These are phyloP conservation scores for Eupithecia tripunctaria DNA, from an alignment of 2,888 invertebrate genomes.

Conservation along the genomic window DNA sequence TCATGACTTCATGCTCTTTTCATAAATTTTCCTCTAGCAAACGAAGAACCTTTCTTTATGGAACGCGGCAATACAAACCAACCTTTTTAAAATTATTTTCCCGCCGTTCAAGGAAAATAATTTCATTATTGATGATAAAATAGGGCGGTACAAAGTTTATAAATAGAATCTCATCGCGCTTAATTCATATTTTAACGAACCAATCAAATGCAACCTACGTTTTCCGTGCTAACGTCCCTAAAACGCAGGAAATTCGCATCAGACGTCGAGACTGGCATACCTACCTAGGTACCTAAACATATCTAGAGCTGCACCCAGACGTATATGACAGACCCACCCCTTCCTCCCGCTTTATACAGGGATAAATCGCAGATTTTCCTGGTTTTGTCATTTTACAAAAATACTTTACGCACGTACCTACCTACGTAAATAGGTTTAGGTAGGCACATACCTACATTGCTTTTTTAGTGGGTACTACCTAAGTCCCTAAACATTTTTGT, in stretches of 20 bases:
- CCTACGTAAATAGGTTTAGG: too few species aligned
- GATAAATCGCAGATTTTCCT: not conserved
- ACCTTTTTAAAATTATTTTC: not conserved
- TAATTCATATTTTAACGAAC: conserved; percentile 20
- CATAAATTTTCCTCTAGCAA: not conserved
- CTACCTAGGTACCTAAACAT: conserved; percentile 31
- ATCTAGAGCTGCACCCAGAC: conserved; percentile 75
- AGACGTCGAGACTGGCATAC: conserved; percentile 60
- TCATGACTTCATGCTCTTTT: too few species aligned
- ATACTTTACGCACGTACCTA: not conserved
- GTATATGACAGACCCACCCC: conserved; percentile 61
- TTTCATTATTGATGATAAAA: too few species aligned
- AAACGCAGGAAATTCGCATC: conserved; percentile 67
- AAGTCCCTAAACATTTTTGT: not conserved
- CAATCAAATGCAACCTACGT: conserved; percentile 45
- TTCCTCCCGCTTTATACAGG: conserved; percentile 28
- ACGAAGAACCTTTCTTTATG: not conserved
- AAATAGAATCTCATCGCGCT: not conserved
- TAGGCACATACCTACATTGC: too few species aligned
- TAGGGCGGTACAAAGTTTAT: not conserved
- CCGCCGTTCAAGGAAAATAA: not conserved
- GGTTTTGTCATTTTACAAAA: not conserved
- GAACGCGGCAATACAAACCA: not conserved
- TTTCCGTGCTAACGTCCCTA: conserved; percentile 50
- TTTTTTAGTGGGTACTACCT: not conserved